phyloP scores from a whole-genome alignment of 2,888 invertebrate species.

The Amphimallon solstitiale region DNA sequence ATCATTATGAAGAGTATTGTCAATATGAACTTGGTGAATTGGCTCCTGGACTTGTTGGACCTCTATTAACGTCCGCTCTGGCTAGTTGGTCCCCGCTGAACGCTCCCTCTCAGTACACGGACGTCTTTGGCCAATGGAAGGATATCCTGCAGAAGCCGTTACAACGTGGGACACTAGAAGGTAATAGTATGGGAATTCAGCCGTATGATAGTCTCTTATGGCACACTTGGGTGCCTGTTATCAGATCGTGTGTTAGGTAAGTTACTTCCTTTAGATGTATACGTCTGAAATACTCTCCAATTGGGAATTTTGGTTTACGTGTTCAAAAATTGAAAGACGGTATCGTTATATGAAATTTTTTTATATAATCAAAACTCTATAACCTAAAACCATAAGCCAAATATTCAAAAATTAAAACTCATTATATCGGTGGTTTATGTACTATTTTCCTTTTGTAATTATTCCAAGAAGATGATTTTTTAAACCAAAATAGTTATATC shows the following conservation, averaged over 20 bases:
- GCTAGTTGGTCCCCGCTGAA: constrained; percentile 83
- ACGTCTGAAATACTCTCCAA: constrained; percentile 30
- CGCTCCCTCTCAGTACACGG: constrained; percentile 72
- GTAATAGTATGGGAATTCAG: constrained; percentile 66
- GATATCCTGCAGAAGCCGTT: constrained; percentile 66
- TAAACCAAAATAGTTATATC: too few relatives aligned
- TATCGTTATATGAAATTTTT: too few relatives aligned
- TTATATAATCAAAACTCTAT: too few relatives aligned
- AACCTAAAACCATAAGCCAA: too few relatives aligned
- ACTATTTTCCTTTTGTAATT: too few relatives aligned
- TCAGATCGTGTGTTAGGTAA: constrained; percentile 78
- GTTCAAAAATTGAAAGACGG: not conserved
- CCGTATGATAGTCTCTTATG: constrained; percentile 87
- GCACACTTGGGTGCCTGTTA: constrained; percentile 90
- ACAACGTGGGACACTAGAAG: constrained; percentile 60
- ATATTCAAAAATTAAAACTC: not conserved
- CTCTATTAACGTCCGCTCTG: constrained; percentile 80
- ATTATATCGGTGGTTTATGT: too few relatives aligned
- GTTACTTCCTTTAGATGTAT: constrained; percentile 56
- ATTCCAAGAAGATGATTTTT: too few relatives aligned
- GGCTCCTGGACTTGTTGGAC: constrained; percentile 85
- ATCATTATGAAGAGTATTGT: constrained; percentile 81
- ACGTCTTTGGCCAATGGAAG: constrained; percentile 77
- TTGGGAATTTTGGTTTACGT: constrained; percentile 26
- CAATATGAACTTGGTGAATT: constrained; percentile 85